These are phyloP conservation scores for Xanthorhoe spadicearia DNA, from an alignment of 2,888 invertebrate species.

Conservation along the genomic window DNA sequence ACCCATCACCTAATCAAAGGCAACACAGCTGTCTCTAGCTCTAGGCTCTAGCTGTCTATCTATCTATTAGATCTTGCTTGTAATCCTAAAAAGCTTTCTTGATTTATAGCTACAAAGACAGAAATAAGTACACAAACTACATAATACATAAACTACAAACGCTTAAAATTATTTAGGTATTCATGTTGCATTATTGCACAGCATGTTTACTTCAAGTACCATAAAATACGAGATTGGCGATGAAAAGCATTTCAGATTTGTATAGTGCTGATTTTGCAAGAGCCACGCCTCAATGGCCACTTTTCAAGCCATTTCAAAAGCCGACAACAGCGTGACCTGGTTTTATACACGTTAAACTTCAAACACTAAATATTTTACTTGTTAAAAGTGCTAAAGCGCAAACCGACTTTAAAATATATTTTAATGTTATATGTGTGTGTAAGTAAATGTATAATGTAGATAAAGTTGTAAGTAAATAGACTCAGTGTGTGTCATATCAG, in stretches of 20 bases:
- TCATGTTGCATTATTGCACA: slow-evolving; percentile 7
- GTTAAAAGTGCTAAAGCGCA: slow-evolving; percentile 3
- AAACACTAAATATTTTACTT: slow-evolving; percentile 6
- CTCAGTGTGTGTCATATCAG: too few relatives aligned
- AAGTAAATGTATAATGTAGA: too few relatives aligned
- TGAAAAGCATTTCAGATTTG: slow-evolving; percentile 25
- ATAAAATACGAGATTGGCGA: slow-evolving; percentile 14
- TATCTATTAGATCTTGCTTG: too few relatives aligned
- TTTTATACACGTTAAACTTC: slow-evolving; percentile 20
- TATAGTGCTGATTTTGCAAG: slow-evolving; percentile 30
- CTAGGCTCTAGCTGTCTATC: too few relatives aligned
- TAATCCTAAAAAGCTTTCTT: too few relatives aligned
- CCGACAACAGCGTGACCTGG: slow-evolving; percentile 25
- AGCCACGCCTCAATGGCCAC: slow-evolving; percentile 22
- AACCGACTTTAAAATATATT: neutral
- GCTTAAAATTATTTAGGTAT: neutral
- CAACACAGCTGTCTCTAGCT: too few relatives aligned
- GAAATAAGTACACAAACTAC: too few relatives aligned
- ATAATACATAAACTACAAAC: neutral
- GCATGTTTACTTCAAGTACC: neutral
- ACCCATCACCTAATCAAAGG: too few relatives aligned
- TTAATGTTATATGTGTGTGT: too few relatives aligned
- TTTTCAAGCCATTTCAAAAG: slow-evolving; percentile 32
- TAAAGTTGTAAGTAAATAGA: too few relatives aligned
- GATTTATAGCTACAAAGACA: too few relatives aligned